Percentiles rank a stretch among this genome's conserved stretches.
These are phyloP conservation scores for Tipula lateralis DNA, from an alignment of 2,888 invertebrate genomes.

Conservation along the genomic window DNA sequence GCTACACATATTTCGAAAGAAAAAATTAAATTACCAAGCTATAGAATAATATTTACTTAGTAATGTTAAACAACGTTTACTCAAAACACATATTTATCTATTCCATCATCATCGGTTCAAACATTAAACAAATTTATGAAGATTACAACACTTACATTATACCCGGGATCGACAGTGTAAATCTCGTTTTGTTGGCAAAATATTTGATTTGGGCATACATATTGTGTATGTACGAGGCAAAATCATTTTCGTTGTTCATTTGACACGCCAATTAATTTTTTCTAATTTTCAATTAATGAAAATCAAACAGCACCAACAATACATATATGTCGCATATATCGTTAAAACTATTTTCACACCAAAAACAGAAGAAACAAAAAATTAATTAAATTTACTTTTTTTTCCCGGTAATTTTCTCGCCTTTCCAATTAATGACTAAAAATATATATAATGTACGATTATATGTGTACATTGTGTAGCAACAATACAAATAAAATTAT, in stretches of 20 bases:
- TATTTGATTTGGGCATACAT: not conserved
- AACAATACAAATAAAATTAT: not conserved
- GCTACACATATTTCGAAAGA: not conserved
- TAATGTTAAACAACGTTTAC: not conserved
- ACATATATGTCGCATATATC: not conserved
- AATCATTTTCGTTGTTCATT: conserved; percentile 19
- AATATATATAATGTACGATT: not conserved
- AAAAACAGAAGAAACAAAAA: not conserved
- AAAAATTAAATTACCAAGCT: not conserved
- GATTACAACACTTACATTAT: not conserved
- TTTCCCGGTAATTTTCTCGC: conserved; percentile 24
- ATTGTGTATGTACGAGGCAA: not conserved
- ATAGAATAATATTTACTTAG: not conserved
- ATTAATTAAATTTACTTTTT: conserved; percentile 14
- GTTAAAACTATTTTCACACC: conserved; percentile 11
- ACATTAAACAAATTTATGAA: not conserved
- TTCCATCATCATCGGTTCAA: not conserved
- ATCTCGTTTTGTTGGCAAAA: not conserved
- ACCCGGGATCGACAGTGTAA: not conserved
- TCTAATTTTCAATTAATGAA: conserved; percentile 9
- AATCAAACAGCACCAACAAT: not conserved
- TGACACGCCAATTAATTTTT: conserved; percentile 7
- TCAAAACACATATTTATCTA: not conserved
- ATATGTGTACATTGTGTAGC: not conserved
- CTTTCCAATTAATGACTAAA: conserved; percentile 1